Evolutionary conservation across 2,797 vertebrate genomes (phyloP).

Genomic region (Lepilemur septentrionalis): DNA sequence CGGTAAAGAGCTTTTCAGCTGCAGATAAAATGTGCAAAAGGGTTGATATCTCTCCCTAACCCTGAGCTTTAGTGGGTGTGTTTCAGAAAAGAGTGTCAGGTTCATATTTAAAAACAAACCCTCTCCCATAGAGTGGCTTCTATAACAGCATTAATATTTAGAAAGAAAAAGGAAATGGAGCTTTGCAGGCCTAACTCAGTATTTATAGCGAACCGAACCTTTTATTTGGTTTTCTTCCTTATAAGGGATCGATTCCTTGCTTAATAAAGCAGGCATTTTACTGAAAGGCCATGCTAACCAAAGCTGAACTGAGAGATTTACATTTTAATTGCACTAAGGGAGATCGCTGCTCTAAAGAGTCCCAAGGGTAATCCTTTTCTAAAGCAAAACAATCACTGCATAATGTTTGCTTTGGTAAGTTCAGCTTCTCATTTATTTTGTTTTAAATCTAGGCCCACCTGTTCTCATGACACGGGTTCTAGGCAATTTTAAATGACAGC

Average conservation of each 20-base stretch:
- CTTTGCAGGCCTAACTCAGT: background rate
- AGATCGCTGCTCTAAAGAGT: conserved; percentile 23
- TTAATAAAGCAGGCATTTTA: conserved; percentile 24
- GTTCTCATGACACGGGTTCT: conserved; percentile 7
- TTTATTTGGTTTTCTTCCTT: background rate
- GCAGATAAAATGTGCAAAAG: background rate
- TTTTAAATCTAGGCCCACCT: conserved; percentile 65
- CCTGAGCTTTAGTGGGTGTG: background rate
- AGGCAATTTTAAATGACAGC: conserved; percentile 61
- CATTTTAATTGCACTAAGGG: conserved; percentile 50
- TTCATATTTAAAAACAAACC: conserved; percentile 30
- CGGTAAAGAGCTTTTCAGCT: background rate
- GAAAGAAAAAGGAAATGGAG: background rate
- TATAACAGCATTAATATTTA: background rate
- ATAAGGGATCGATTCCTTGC: background rate
- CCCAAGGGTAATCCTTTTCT: conserved; percentile 39
- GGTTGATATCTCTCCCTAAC: background rate
- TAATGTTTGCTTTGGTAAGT: conserved; percentile 37
- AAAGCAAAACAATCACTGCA: conserved; percentile 53
- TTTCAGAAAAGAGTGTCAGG: background rate
- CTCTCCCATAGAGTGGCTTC: background rate
- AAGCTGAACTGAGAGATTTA: conserved; percentile 29
- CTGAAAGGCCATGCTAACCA: conserved; percentile 25
- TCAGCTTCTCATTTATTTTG: conserved; percentile 24
- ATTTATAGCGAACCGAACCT: background rate